These are phyloP conservation scores for Acromyrmex echinatior DNA, from an alignment of 1,140 invertebrate species.

Conservation along the genomic window DNA sequence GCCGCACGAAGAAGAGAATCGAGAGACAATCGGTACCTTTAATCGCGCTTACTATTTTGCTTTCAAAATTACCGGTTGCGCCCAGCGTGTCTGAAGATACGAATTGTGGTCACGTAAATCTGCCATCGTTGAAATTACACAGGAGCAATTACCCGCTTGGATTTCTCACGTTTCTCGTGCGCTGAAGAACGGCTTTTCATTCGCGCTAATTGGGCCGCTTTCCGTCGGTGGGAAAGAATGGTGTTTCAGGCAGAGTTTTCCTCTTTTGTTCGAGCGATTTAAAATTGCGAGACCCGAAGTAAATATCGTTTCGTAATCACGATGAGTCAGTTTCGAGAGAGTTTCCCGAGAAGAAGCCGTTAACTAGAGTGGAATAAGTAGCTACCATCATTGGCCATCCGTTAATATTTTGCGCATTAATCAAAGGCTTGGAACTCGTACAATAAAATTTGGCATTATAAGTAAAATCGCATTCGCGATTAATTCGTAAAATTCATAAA, in stretches of 20 bases:
- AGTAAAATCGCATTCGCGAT: not conserved
- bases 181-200: constrained; percentile 49
- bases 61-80: constrained; percentile 43
- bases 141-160: constrained; percentile 33
- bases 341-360: not conserved
- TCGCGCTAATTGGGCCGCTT: constrained; percentile 58
- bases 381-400: not conserved
- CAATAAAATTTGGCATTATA: not conserved
- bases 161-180: constrained; percentile 60
- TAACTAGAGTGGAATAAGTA: constrained; percentile 17
- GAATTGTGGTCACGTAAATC: constrained; percentile 58
- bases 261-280: constrained; percentile 44
- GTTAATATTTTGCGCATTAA: not conserved
- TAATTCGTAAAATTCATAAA: too few relatives aligned
- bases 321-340: constrained; percentile 4
- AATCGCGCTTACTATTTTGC: constrained; percentile 31
- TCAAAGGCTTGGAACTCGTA: not conserved
- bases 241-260: constrained; percentile 35
- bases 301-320: constrained; percentile 49
- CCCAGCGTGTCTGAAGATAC: constrained; percentile 22
- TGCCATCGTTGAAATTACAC: constrained; percentile 48
- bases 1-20: not conserved
- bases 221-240: constrained; percentile 44
- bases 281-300: not conserved
- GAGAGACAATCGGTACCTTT: constrained; percentile 3